Percentiles rank a stretch among this genome's conserved stretches.
Evolutionary conservation across 2,888 invertebrate genomes (phyloP).

Genomic region (Meteorus cinctellus): DNA sequence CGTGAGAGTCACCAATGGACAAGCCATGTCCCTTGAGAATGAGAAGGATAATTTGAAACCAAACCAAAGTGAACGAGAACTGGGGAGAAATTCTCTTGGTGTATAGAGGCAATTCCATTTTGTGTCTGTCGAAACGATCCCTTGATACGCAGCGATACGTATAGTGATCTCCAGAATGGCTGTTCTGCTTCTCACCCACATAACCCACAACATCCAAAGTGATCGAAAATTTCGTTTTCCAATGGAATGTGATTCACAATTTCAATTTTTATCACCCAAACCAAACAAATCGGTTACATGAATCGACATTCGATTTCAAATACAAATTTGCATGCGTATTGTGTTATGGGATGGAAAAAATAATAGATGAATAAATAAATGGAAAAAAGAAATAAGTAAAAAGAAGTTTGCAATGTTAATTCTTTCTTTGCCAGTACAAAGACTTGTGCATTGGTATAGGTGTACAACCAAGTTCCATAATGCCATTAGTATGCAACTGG

Average conservation of each 20-base stretch:
- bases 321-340: no score
- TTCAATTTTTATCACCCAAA: background rate
- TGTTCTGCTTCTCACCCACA: constrained; percentile 10
- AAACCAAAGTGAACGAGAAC: constrained; percentile 46
- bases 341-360: background rate
- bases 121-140: constrained; percentile 31
- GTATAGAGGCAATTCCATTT: constrained; percentile 35
- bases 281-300: background rate
- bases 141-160: constrained; percentile 30
- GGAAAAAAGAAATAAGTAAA: background rate
- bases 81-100: constrained; percentile 21
- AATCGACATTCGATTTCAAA: no score
- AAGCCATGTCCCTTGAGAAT: constrained; percentile 27
- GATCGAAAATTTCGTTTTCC: constrained; percentile 22
- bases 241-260: constrained; percentile 7
- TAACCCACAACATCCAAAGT: background rate
- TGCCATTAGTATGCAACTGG: constrained; percentile 56
- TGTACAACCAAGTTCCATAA: constrained; percentile 34
- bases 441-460: background rate
- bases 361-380: background rate
- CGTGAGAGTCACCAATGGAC: constrained; percentile 2
- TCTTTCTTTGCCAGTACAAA: background rate
- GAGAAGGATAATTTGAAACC: constrained; percentile 55
- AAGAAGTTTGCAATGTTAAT: background rate
- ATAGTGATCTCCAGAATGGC: constrained; percentile 28